Base-by-base conservation (phyloP, 2,888 invertebrate species). In the Dicyrtoma fusca region DNA sequence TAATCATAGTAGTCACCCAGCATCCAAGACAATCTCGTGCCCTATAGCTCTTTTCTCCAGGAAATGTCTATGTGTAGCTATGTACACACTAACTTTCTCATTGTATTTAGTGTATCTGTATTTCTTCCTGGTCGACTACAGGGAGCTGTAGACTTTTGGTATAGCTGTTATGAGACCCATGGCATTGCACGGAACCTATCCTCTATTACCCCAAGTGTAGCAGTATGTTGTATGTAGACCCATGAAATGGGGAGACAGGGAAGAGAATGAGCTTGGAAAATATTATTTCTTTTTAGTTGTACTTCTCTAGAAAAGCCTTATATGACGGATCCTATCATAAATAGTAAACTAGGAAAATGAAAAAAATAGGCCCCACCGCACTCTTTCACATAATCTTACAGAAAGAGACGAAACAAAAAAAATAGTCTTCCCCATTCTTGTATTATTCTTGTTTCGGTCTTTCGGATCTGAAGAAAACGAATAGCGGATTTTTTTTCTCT, bases 1-100 rank as follows among this genome's bases (percentile, higher is more conserved):
- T 57, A 57, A 25, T 10, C 49, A 45, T 47, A 47, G 63, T 47
- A 47, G 57, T 57, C 63, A 63, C n/a, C 45, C 25, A 49, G 21
- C 64, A 65, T 65, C 53, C 65, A 65, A 65, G 65, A 65, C 26
- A 65, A 65, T 65, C 66, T 63, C 47, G 21, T 34, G 53, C 66
- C 53, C 66, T 59, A 69, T 69, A 61, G 69, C 57, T 69, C 51
- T 69, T 69, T 57, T 69, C 69, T 70, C 62, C 47, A 51, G 59
- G 51, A 70, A 70, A 70, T 62, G 69, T 64, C 14, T 64, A 64
- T 42, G 23, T 45, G 23, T 19, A 34, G 21, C 23, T 57, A 23
- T 66, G 53, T 66, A 55, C 53, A 53, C 53, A 53, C 53, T 26
- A 47, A 14, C 34, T 53, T 65, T 65, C 65, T 65, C n/a, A n/a